Percentiles rank a stretch among this genome's conserved stretches.
Evolutionary conservation across 2,797 vertebrate species (phyloP).

Genomic region (Bovichtus variegatus): DNA sequence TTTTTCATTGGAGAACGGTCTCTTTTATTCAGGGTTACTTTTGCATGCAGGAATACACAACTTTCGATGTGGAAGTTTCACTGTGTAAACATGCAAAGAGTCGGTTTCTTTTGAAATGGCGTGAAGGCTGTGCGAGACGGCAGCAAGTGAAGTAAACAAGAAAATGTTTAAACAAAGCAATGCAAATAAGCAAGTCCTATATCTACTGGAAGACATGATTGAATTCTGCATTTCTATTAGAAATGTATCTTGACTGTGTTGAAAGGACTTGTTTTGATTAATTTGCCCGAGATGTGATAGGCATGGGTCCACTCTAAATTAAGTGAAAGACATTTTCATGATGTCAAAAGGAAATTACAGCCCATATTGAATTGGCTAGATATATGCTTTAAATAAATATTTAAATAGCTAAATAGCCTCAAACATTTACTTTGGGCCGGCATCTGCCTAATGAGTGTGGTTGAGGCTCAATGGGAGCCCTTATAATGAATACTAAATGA

Average conservation of each 20-base stretch:
- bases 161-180: not conserved
- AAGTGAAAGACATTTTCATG: not conserved
- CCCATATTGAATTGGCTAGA: not conserved
- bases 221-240: not conserved
- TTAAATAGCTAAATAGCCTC: too few relatives aligned
- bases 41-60: not conserved
- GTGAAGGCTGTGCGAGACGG: not conserved
- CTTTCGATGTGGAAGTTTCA: not conserved
- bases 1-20: not conserved
- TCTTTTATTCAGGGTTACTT: not conserved
- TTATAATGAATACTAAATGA: conserved; percentile 61
- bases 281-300: not conserved
- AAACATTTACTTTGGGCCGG: conserved; percentile 44
- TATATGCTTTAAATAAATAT: conserved; percentile 48
- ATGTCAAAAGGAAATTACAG: conserved; percentile 10
- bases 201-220: not conserved
- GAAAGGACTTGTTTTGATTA: conserved; percentile 1
- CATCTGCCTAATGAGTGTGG: conserved; percentile 41
- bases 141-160: not conserved
- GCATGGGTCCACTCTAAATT: not conserved
- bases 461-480: conserved; percentile 36
- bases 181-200: not conserved
- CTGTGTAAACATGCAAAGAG: not conserved
- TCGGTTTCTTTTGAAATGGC: not conserved
- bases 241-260: not conserved